Conservation (phyloP, 2,797 vertebrate genomes). For the Smutsia gigantea region DNA sequence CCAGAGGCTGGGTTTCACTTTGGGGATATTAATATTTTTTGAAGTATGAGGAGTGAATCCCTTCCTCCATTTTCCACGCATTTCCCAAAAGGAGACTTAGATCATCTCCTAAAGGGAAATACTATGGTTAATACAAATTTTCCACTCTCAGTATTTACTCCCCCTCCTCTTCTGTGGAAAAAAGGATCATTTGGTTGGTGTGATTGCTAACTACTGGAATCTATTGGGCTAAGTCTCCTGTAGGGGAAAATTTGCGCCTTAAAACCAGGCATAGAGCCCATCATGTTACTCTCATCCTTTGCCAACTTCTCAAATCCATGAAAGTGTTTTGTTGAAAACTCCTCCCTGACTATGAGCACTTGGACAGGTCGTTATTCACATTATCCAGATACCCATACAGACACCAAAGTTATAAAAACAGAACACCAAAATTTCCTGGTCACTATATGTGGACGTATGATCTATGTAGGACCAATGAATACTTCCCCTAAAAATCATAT, state of each 20-base stretch:
- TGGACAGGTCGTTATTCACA: background rate
- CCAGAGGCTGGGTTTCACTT: background rate
- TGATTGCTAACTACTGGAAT: background rate
- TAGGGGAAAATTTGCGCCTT: background rate
- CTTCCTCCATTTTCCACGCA: background rate
- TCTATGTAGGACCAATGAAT: background rate
- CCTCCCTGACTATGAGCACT: too few species aligned
- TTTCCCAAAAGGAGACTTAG: background rate
- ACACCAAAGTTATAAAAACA: background rate
- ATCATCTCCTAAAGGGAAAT: background rate
- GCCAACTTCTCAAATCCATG: background rate
- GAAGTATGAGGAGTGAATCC: background rate
- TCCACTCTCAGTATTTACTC: background rate
- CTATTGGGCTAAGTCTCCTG: background rate
- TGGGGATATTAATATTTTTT: background rate
- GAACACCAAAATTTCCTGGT: background rate
- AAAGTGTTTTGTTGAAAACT: background rate
- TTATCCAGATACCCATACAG: background rate
- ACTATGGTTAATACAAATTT: fast-evolving
- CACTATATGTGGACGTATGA: fast-evolving
- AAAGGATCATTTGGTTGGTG: background rate
- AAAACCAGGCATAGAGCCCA: background rate
- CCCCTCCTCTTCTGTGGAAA: background rate
- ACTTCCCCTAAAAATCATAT: background rate
- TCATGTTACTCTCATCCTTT: background rate